phyloP scores from a whole-genome alignment of 1,140 invertebrate genomes.

The Gerris buenoi region DNA sequence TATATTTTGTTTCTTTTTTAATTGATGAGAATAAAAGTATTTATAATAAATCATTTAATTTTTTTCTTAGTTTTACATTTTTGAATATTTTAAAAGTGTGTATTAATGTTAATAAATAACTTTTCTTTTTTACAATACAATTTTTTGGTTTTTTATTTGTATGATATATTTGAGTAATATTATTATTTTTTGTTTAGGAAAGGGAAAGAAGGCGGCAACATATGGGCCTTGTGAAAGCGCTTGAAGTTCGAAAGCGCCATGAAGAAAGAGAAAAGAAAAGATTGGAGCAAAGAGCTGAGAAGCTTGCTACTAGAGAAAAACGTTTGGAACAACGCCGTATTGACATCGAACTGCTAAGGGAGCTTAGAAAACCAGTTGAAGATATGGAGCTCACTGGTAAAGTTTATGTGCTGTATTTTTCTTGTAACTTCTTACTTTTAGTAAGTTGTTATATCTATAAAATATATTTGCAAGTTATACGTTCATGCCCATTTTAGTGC shows the following conservation, averaged over 20 bases:
- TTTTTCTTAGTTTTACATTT: not conserved
- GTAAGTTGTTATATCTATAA: too few relatives aligned
- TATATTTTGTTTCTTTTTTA: too few relatives aligned
- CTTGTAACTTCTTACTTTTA: too few relatives aligned
- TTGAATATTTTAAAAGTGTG: not conserved
- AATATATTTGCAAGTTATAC: too few relatives aligned
- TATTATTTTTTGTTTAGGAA: constrained; percentile 42
- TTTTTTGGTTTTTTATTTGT: not conserved
- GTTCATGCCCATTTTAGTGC: too few relatives aligned
- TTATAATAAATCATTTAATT: too few relatives aligned
- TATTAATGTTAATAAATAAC: constrained; percentile 4
- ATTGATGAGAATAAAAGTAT: too few relatives aligned
- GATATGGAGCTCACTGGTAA: constrained; percentile 59
- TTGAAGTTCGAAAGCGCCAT: constrained; percentile 69
- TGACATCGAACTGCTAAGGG: constrained; percentile 68
- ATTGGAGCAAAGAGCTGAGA: constrained; percentile 59
- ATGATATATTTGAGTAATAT: constrained; percentile 11
- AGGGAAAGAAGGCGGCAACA: constrained; percentile 79
- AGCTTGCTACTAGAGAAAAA: constrained; percentile 62
- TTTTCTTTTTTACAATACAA: constrained; percentile 7
- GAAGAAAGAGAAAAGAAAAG: constrained; percentile 77
- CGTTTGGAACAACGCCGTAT: constrained; percentile 64
- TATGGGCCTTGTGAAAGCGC: constrained; percentile 67
- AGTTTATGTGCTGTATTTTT: too few relatives aligned
- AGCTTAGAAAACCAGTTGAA: constrained; percentile 75